A percentile compares a stretch with the other conserved stretches of the same genome.
Evolutionary conservation across 2,888 invertebrate genomes (phyloP).

Genomic region (Synergus japonicus): DNA sequence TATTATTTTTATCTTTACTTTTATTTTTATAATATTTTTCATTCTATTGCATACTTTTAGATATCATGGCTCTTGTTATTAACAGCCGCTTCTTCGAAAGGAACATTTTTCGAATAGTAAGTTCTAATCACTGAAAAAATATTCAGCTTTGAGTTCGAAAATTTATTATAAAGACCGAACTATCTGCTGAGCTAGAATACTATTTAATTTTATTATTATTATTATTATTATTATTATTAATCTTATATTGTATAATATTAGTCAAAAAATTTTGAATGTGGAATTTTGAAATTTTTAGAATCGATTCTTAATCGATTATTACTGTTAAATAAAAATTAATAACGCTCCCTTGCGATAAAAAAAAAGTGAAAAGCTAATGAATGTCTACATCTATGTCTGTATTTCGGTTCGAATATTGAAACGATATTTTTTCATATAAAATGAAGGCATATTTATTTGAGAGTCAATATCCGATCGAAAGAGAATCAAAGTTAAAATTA

Average conservation of each 20-base stretch:
- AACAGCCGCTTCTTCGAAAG: slow-evolving; percentile 54
- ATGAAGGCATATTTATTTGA: background rate
- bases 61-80: slow-evolving; percentile 57
- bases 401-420: background rate
- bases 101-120: slow-evolving; percentile 65
- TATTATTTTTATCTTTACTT: slow-evolving; percentile 22
- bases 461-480: background rate
- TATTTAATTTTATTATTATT: background rate
- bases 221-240: background rate
- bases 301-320: background rate
- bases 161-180: background rate
- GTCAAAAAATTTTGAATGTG: background rate
- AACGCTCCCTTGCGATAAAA: background rate
- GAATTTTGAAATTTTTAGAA: background rate
- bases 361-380: background rate
- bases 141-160: background rate
- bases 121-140: slow-evolving; percentile 45
- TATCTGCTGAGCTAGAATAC: background rate
- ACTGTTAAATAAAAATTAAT: background rate
- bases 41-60: slow-evolving; percentile 58
- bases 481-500: background rate
- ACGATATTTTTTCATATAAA: background rate
- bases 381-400: background rate
- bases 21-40: slow-evolving; percentile 26
- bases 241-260: too few relatives aligned